These are phyloP conservation scores for Drusus annulatus DNA, from an alignment of 1,140 invertebrate genomes.

Conservation along the genomic window DNA sequence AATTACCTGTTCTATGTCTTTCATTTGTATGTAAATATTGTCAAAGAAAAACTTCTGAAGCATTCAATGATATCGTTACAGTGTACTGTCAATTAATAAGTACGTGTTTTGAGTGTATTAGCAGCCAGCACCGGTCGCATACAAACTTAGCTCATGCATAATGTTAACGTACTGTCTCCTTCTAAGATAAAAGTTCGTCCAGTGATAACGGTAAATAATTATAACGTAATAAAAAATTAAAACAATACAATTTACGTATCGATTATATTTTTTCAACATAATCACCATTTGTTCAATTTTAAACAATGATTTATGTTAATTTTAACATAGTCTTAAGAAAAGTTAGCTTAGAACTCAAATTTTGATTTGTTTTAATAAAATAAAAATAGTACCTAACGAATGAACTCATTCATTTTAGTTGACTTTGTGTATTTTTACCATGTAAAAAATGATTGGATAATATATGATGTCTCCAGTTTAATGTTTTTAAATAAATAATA, in stretches of 20 bases:
- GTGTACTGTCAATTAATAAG: background rate
- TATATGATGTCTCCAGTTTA: conserved; percentile 45
- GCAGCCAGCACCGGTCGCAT: background rate
- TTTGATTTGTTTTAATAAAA: conserved; percentile 22
- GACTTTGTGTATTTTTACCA: conserved; percentile 52
- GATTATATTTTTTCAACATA: conserved; percentile 15
- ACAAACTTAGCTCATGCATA: background rate
- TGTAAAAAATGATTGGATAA: conserved; percentile 49
- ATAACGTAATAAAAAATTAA: background rate
- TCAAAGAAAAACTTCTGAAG: no score
- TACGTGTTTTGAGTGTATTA: background rate
- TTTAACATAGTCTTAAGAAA: conserved; percentile 19
- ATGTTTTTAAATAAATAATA: conserved; percentile 44
- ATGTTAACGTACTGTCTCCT: background rate
- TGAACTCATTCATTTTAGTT: conserved; percentile 25
- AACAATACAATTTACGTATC: no score
- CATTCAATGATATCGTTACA: background rate
- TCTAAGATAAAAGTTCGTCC: conserved; percentile 10
- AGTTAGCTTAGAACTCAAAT: conserved; percentile 22
- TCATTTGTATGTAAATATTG: no score
- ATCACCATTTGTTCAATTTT: background rate
- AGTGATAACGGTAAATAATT: background rate
- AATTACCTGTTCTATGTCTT: no score
- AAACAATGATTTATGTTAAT: conserved; percentile 1
- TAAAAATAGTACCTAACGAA: background rate